Evolutionary conservation across 2,113 vertebrate species (phyloP).

Genomic region (Myrmophylax atrothorax): DNA sequence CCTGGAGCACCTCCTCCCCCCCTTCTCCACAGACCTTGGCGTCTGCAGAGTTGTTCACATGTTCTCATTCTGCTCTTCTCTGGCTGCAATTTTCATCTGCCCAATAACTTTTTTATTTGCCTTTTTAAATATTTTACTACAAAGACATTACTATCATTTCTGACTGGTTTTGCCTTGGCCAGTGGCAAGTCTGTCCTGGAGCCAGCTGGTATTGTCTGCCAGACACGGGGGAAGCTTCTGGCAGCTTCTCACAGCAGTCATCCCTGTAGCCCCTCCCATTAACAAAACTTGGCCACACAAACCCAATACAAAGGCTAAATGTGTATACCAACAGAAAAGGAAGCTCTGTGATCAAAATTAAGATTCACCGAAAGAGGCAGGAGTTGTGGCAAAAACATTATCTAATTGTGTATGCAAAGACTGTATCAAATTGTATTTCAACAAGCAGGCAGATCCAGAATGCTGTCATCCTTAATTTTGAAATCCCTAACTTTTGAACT

Average conservation of each 20-base stretch:
- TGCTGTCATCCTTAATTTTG: slow-evolving; percentile 11
- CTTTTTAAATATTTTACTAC: not conserved
- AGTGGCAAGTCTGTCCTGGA: not conserved
- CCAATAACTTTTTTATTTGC: not conserved
- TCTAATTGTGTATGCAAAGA: slow-evolving; percentile 6
- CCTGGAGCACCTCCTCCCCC: not conserved
- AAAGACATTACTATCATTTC: not conserved
- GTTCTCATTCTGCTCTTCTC: not conserved
- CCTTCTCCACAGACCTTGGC: not conserved
- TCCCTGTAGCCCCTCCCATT: not conserved
- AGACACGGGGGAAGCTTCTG: not conserved
- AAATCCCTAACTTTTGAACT: slow-evolving; percentile 23
- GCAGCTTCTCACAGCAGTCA: not conserved
- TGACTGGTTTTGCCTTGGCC: not conserved
- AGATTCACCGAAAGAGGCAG: not conserved
- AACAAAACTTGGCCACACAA: not conserved
- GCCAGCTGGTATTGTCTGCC: not conserved
- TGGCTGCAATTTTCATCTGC: not conserved
- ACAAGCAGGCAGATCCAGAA: not conserved
- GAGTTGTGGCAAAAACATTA: not conserved
- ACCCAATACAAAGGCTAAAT: not conserved
- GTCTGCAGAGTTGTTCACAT: not conserved
- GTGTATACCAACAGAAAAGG: not conserved
- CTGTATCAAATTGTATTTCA: not conserved
- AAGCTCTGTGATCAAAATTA: not conserved